phyloP scores from a whole-genome alignment of 2,888 invertebrate genomes.

The Calameuta filiformis region DNA sequence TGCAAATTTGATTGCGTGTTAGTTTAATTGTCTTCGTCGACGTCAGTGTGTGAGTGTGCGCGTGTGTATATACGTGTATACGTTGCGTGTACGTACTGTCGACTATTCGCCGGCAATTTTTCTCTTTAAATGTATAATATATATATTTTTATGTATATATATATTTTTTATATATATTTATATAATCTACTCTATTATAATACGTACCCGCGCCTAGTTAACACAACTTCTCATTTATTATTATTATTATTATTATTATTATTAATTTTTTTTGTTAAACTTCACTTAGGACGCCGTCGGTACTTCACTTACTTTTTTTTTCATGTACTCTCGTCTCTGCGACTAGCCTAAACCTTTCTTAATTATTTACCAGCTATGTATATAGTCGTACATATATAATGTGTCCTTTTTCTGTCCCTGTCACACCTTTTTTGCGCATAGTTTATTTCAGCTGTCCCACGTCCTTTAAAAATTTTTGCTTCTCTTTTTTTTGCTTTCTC shows the following conservation, averaged over 20 bases:
- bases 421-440: conserved; percentile 12
- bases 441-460: conserved; percentile 14
- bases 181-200: conserved; percentile 52
- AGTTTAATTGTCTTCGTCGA: background rate
- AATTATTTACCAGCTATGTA: conserved; percentile 29
- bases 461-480: conserved; percentile 19
- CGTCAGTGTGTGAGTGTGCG: background rate
- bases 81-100: background rate
- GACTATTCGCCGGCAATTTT: conserved; percentile 2
- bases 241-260: conserved; percentile 19
- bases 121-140: conserved; percentile 41
- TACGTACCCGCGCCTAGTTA: conserved; percentile 49
- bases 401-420: conserved; percentile 5
- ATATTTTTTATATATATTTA: conserved; percentile 35
- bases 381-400: conserved; percentile 25
- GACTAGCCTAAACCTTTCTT: conserved; percentile 49
- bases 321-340: conserved; percentile 36
- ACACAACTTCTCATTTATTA: conserved; percentile 11
- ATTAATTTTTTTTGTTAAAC: conserved; percentile 19
- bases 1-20: conserved; percentile 19
- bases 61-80: background rate
- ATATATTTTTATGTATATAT: conserved; percentile 43
- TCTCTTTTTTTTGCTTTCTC: conserved; percentile 20
- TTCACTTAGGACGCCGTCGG: conserved; percentile 43
- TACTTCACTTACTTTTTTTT: conserved; percentile 29